phyloP scores from a whole-genome alignment of 2,797 vertebrate genomes.

The Novumbra hubbsi region DNA sequence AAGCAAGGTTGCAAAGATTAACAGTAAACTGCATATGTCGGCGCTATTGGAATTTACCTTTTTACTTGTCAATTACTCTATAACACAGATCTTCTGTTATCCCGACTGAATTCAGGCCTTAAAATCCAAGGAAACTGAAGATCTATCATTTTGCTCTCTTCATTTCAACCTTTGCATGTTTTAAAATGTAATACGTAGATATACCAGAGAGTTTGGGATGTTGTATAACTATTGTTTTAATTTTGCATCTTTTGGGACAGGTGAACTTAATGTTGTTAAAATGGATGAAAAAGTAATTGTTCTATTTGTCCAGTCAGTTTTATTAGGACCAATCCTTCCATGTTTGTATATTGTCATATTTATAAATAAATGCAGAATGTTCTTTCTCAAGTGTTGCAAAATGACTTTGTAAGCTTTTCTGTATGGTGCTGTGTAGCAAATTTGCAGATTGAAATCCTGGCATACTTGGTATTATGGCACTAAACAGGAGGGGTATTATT shows the following conservation, averaged over 20 bases:
- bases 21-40: not conserved
- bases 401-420: not conserved
- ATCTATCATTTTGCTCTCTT: slow-evolving; percentile 22
- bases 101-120: slow-evolving; percentile 3
- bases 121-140: slow-evolving; percentile 33
- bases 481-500: no score
- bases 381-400: not conserved
- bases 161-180: not conserved
- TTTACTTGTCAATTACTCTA: not conserved
- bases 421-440: not conserved
- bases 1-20: not conserved
- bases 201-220: not conserved
- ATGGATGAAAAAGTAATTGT: slow-evolving; percentile 10
- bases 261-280: not conserved
- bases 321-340: slow-evolving; percentile 56
- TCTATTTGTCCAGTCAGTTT: slow-evolving; percentile 36
- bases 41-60: not conserved
- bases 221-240: slow-evolving; percentile 19
- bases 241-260: not conserved
- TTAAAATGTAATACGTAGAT: not conserved
- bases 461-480: no score
- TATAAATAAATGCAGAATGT: slow-evolving; percentile 65
- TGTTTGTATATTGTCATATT: slow-evolving; percentile 63
- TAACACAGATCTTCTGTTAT: not conserved
- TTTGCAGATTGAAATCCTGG: no score